Evolutionary conservation across 2,797 vertebrate species (phyloP).

Genomic region (Coendou prehensilis): DNA sequence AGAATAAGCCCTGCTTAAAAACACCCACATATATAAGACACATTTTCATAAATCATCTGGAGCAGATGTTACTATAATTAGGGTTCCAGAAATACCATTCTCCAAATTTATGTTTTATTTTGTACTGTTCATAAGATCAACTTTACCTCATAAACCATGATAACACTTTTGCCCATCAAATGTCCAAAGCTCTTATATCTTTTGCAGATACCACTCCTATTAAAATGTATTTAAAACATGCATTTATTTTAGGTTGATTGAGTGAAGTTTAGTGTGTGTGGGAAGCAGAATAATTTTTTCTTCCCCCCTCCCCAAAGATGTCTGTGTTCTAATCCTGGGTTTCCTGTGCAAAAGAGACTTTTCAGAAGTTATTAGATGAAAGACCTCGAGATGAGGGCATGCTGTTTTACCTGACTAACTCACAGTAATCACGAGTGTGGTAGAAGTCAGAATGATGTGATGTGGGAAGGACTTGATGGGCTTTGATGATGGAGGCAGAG

Average conservation of each 20-base stretch:
- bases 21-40: slow-evolving; percentile 11
- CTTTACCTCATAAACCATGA: not conserved
- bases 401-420: not conserved
- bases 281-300: not conserved
- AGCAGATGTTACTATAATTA: slow-evolving; percentile 56
- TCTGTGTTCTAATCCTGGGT: not conserved
- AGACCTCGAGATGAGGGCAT: not conserved
- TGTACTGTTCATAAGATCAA: not conserved
- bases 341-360: not conserved
- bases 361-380: not conserved
- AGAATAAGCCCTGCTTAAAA: slow-evolving; percentile 38
- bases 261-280: not conserved
- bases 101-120: slow-evolving; percentile 3
- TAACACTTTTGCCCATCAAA: not conserved
- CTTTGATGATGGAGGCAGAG: not conserved
- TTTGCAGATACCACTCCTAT: not conserved
- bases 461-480: not conserved
- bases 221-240: not conserved
- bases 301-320: not conserved
- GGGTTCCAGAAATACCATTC: slow-evolving; percentile 22
- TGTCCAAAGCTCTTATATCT: not conserved
- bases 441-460: not conserved
- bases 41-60: slow-evolving; percentile 38
- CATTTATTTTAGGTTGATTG: not conserved
- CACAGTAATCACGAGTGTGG: not conserved